Base-by-base conservation (phyloP, 2,113 vertebrate genomes). In the Pseudolaguvia tuberculata region DNA sequence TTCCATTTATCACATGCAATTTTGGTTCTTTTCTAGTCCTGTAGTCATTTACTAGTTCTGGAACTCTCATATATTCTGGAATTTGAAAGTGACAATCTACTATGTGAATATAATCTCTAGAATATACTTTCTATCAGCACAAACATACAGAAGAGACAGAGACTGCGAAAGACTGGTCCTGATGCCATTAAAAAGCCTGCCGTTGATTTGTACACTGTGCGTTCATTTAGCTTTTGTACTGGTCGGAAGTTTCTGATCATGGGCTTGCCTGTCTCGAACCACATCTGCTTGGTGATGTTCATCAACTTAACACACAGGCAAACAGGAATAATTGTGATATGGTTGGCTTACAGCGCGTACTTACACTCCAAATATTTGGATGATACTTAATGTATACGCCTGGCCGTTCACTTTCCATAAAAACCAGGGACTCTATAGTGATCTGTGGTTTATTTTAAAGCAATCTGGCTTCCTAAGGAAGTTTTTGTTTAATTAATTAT, bases 221-320 rank as follows among this genome's bases (percentile, higher is more conserved):
- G 85, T 47, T 85, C 86, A 1, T 91, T 88, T 69, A 91, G 82
- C 42, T 83, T 87, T 84, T 91, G 91, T 0, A 86, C 82, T 0
- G 90, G 90, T 57, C 90, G 87, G 85, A 89, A 91, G 83, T 84
- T 89, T 78, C 87, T 83, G 0, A 25, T 84, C 90, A 92, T 90
- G 20, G 87, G 86, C 55, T 85, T 82, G 20, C 87, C 89, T 0
- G 84, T 88, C 81, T 83, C 77, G 58, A 89, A 91, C 6, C 67
- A 82, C 73, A 88, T 87, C 86, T 89, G 85, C 39, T 77, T 57
- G 21, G 79, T 78, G 14, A 91, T 12, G 0, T 67, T 78, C 29
- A 78, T 79, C 78, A 92, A 78, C 91, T 92, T 50, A 59, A 56
- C 23, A 21, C 7, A 79, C 48, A 20, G 15, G 29, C 31, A 47